phyloP scores from a whole-genome alignment of 2,888 invertebrate genomes.

The Orchesellides sinensis region DNA sequence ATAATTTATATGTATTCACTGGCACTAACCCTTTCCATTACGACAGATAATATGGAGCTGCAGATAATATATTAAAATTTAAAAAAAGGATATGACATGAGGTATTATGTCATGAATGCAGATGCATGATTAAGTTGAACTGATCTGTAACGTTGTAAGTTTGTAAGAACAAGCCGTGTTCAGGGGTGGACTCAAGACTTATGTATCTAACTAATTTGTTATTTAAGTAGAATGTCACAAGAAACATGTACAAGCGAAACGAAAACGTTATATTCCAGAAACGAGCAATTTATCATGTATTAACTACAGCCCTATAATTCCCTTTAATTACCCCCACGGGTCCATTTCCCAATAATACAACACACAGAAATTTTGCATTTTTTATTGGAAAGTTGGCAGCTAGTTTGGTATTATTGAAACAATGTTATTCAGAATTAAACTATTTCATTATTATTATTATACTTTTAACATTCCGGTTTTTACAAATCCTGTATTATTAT shows the following conservation, averaged over 20 bases:
- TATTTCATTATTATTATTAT: no score
- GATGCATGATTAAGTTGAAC: no score
- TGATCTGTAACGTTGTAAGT: no score
- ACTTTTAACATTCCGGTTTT: not conserved
- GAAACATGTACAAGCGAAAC: not conserved
- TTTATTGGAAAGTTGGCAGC: not conserved
- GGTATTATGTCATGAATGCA: no score
- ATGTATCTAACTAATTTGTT: not conserved
- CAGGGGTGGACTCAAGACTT: constrained; percentile 57
- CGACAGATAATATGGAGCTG: no score
- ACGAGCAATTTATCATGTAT: no score
- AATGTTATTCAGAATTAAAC: no score
- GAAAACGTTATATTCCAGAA: not conserved
- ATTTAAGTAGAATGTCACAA: not conserved
- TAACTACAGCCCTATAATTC: no score
- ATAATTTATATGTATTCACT: not conserved
- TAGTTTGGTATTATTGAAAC: not conserved
- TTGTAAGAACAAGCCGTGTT: constrained; percentile 43
- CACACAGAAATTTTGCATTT: no score
- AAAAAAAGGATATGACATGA: no score
- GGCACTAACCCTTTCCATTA: not conserved
- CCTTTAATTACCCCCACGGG: no score
- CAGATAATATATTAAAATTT: not conserved
- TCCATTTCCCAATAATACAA: no score
- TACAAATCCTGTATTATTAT: not conserved